Base-by-base conservation (phyloP, 1,140 invertebrate species). In the Bombus waltoni region DNA sequence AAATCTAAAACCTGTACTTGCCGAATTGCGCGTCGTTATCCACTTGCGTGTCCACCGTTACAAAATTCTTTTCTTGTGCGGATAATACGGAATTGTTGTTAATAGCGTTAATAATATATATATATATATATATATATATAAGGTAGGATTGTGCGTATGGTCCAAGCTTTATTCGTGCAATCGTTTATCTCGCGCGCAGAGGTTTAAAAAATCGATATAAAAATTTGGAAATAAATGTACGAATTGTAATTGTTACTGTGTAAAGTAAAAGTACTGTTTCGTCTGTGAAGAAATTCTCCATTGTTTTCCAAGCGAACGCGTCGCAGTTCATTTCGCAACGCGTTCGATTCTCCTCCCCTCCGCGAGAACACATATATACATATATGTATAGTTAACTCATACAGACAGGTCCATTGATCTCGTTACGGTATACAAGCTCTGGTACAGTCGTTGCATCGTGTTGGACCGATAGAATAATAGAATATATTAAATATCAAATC, bases 401-500 rank as follows among this genome's bases (percentile, higher is more conserved):
- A 85, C 88, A 86, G 87, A 90, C 82, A 87, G 91, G 87, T 93
- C 92, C 90, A 91, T 93, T 93, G 92, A 93, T 91, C 91, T 89
- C 83, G 90, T 92, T 90, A 81, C 79, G 86, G 78, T 75, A 53
- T 76, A 82, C 59, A 38, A 35, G 53, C 74, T 62, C 72, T 66
- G 44, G 81, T 81, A 86, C 73, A 76, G 77, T 75, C 81, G 62
- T 75, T 81, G 80, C 87, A 75, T 90, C 74, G 81, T 70, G 75
- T 47, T 65, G 62, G 72, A 83, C 82, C 65, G 68, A 15, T 87
- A 66, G 78, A 85, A 85, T 83, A 86, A 90, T 88, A 90, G 84
- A 85, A 87, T 81, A 74, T 82, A 85, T 89, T 90, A 89, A 89
- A 90, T 81, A 85, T 40, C 59, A 86, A 86, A 89, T 65, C 71